These are phyloP conservation scores for Boleophthalmus pectinirostris DNA, from an alignment of 2,113 vertebrate species.

Conservation along the genomic window DNA sequence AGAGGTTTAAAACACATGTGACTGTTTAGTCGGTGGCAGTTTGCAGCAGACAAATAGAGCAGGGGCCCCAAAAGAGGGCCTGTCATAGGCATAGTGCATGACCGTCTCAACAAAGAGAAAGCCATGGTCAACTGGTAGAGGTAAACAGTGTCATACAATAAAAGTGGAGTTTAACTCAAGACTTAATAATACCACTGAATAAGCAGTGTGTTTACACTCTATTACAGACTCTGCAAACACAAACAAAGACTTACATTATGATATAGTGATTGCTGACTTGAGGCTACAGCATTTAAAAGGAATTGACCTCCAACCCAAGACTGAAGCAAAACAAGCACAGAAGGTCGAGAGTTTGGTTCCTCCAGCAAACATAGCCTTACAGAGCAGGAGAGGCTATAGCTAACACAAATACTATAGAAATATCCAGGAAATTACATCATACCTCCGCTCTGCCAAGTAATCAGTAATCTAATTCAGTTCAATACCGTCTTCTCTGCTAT, in stretches of 20 bases:
- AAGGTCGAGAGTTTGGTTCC: constrained; percentile 67
- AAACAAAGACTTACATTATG: constrained; percentile 34
- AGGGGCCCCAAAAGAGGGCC: constrained; percentile 67
- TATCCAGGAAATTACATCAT: constrained; percentile 73
- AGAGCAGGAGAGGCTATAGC: constrained; percentile 36
- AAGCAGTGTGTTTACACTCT: constrained; percentile 41
- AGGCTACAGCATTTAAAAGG: constrained; percentile 60
- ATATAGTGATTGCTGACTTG: constrained; percentile 43
- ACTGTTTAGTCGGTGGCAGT: constrained; percentile 70
- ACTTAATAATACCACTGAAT: constrained; percentile 60
- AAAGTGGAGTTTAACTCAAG: constrained; percentile 50
- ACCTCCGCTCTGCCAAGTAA: constrained; percentile 52
- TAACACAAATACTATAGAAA: constrained; percentile 73
- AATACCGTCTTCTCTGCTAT: constrained; percentile 39
- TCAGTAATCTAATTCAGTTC: constrained; percentile 65
- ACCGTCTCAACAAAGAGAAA: constrained; percentile 67
- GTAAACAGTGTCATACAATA: constrained; percentile 63
- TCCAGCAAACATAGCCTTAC: constrained; percentile 53
- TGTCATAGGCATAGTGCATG: constrained; percentile 74
- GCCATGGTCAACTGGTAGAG: constrained; percentile 63
- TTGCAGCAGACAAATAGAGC: constrained; percentile 70
- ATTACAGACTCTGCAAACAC: constrained; percentile 37
- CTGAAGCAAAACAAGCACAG: constrained; percentile 72
- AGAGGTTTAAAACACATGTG: constrained; percentile 70
- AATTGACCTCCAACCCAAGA: constrained; percentile 65